Evolutionary conservation across 2,888 invertebrate genomes (phyloP), one percentile per base, ranked within the genome.

Genomic region (Dicranocentrus wangi): DNA sequence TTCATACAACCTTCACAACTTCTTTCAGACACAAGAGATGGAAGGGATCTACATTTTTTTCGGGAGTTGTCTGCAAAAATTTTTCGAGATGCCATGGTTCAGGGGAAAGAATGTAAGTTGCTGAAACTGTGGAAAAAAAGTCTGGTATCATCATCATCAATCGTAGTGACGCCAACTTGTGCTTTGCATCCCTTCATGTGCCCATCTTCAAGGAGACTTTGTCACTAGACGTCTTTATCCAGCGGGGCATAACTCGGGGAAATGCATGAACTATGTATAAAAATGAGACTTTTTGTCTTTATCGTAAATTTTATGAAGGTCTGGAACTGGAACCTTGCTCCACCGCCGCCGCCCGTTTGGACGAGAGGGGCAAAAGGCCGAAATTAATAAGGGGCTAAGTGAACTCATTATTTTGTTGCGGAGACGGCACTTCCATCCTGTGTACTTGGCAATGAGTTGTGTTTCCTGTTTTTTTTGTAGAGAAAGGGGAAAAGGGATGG

Each of bases 61-160:
- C 21, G 53, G 43, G 63, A 53, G n/a, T n/a, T 53, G 73, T 51
- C 65, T 65, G 43, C n/a, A n/a, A n/a, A n/a, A n/a, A n/a, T n/a
- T n/a, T n/a, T n/a, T n/a, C n/a, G 65, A 65, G 65, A 51, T 17
- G 53, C 43, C 61, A 72, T 47, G 47, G 28, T n/a, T 27, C 2
- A 25, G 23, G 15, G 19, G 15, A 55, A 55, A n/a, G 17, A 61
- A 61, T n/a, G 61, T 25, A 25, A 61, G 15, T 28, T 17, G 25
- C 61, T 55, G 17, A 47, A 47, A 39, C 39, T 60, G 28, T 55
- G 27, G 17, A 19, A 70, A 63, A 60, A 70, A 73, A 53, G 27
- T 39, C 73, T 42, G 32, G 39, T 39, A 73, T 73, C 61, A 17
- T 47, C n/a, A 47, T 47, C 47, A 73, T 73, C 73, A 73, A 73